Evolutionary conservation across 2,888 invertebrate species (phyloP).

Genomic region (Leptogaster cylindrica): DNA sequence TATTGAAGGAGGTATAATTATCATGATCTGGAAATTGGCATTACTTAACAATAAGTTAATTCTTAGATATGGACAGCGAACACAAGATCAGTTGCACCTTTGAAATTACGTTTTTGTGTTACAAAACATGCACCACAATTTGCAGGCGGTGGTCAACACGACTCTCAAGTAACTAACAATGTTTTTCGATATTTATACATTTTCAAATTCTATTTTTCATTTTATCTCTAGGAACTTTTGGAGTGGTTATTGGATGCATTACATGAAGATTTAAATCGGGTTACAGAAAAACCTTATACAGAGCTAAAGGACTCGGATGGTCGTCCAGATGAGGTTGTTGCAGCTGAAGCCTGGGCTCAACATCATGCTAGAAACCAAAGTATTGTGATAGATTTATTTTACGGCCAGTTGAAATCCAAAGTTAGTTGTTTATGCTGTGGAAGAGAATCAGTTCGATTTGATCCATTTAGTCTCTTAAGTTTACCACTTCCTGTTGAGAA

Average conservation of each 20-base stretch:
- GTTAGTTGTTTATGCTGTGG: constrained; percentile 82
- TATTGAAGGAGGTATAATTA: constrained; percentile 65
- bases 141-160: constrained; percentile 90
- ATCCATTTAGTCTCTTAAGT: constrained; percentile 89
- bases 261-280: constrained; percentile 90
- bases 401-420: constrained; percentile 89
- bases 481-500: constrained; percentile 91
- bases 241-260: constrained; percentile 90
- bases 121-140: constrained; percentile 85
- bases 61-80: constrained; percentile 80
- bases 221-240: constrained; percentile 71
- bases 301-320: constrained; percentile 79
- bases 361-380: constrained; percentile 83
- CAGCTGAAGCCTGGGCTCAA: constrained; percentile 82
- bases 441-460: constrained; percentile 85
- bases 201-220: constrained; percentile 1
- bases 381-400: constrained; percentile 88
- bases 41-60: not conserved
- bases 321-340: constrained; percentile 74
- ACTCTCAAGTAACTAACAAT: constrained; percentile 70
- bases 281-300: constrained; percentile 72
- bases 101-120: constrained; percentile 85
- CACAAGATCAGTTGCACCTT: constrained; percentile 82
- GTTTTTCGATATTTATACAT: not conserved
- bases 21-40: not conserved